Base-by-base conservation (phyloP, 2,113 vertebrate genomes). In the Australoheros scitulus region DNA sequence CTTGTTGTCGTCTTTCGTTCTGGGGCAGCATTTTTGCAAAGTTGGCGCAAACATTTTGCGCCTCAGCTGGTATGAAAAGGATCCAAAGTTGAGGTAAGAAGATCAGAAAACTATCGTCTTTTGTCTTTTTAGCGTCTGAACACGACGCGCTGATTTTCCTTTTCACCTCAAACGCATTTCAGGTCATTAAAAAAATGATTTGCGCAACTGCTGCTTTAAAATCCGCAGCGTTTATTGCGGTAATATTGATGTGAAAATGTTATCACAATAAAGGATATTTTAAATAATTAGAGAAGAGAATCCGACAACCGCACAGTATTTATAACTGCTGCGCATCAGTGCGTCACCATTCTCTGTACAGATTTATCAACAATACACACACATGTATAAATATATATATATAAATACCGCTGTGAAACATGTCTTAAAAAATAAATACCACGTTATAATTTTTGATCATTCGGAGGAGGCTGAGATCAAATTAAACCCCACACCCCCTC, bases 1-100 rank as follows among this genome's bases (percentile, higher is more conserved):
- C 7, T 55, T 13, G 9, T 32, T 17, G 43, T 10, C 41, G 43
- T 20, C 7, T 55, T 0, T 65, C 32, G 26, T 72, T 14, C 18
- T 15, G 11, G 17, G 17, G 43, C n/a, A 57, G 11, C 5, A 6
- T 61, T 4, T 0, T 34, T 81, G 84, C 84, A 58, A 89, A 60
- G 20, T 79, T 86, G 58, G 79, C 34, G 72, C 83, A 59, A 34
- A 84, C 76, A 24, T 77, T 14, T 1, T 58, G 77, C 32, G 36
- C 55, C 14, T 57, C 61, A 80, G 82, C 24, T 17, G 32, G 0
- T 36, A 11, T 24, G 20, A 34, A 38, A 34, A 77, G 34, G 55
- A 79, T 61, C 34, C 61, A 80, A 50, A 61, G 64, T 36, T 24
- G 17, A 89, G 90, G 92, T 93, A 83, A 91, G 79, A 78, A 7